Conservation (phyloP, 2,888 invertebrate species). For the Apamea crenata region DNA sequence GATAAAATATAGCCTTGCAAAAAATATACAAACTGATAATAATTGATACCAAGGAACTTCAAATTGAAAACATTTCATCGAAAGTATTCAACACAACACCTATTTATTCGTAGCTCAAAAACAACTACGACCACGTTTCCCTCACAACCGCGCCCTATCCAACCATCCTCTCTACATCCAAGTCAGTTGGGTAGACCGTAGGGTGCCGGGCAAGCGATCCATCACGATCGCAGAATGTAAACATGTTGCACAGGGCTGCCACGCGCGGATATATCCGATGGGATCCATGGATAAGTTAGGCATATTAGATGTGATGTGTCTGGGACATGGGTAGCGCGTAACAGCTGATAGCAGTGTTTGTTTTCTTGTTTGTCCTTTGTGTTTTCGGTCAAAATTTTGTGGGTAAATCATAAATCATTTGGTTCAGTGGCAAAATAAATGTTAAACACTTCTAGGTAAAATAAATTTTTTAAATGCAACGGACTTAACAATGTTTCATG, state of each 20-base stretch:
- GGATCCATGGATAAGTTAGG: conserved; percentile 43
- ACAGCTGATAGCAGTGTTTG: conserved; percentile 16
- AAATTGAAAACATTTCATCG: too few species aligned
- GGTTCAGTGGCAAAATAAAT: not conserved
- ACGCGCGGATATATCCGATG: conserved; percentile 28
- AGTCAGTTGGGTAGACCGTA: conserved; percentile 37
- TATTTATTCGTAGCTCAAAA: too few species aligned
- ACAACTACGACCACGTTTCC: conserved; percentile 4
- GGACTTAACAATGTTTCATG: not conserved
- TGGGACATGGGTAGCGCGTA: conserved; percentile 22
- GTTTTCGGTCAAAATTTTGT: not conserved
- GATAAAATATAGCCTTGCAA: too few species aligned
- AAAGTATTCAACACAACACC: too few species aligned
- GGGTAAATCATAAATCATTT: not conserved
- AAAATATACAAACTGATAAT: too few species aligned
- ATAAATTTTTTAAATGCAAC: not conserved
- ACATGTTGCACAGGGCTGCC: conserved; percentile 67
- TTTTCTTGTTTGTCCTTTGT: not conserved
- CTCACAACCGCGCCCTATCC: not conserved
- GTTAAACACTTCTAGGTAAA: not conserved
- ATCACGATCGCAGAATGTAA: conserved; percentile 68
- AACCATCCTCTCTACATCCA: conserved; percentile 28
- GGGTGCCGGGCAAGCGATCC: conserved; percentile 63
- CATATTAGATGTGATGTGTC: conserved; percentile 47
- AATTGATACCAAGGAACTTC: too few species aligned